Evolutionary conservation across 1,140 invertebrate genomes (phyloP), one percentile per base, ranked within the genome.

Genomic region (Drosophila malerkotliana): DNA sequence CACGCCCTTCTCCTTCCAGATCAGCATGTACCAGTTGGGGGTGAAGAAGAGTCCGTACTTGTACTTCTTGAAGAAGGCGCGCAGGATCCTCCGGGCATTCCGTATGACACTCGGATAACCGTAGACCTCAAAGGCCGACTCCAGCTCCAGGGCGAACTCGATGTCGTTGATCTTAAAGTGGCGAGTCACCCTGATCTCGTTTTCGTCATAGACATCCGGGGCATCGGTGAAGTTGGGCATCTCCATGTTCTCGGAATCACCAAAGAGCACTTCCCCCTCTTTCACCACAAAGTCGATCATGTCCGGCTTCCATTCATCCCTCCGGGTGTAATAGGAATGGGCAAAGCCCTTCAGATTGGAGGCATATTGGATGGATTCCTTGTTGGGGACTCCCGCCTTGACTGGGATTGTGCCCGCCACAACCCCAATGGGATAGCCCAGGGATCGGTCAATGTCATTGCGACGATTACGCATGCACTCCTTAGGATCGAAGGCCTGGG

Each of bases 121-220:
- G 14, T 72, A 72, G 1, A 82, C 4, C 18, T 87, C 83, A 6
- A 88, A 88, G 4, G 76, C 14, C 2, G 61, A 48, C n/a, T 87
- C 83, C 57, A 87, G 9, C 9, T 87, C 83, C 24, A 87, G 4
- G 10, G 60, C 72, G 24, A 87, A 87, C 7, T 87, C 83, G n/a
- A 88, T 60, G 0, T 87, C 75, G n/a, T 88, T 87, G 1, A 87
- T 48, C 18, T 77, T 87, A 15, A 87, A 87, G 15, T 87, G 76
- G 0, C 83, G 63, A 12, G 79, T 64, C 4, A 87, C 79, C 6
- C 41, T 21, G 24, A 69, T 63, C 45, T 87, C 83, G 4, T 79
- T 83, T 1, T 79, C 67, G 18, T 87, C 84, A 15, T 87, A 87
- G 0, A 87, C 47, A 32, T 82, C 83, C 0, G 71, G 66, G 45